Conservation (phyloP, 2,797 vertebrate genomes). For the Sitta carolinensis region DNA sequence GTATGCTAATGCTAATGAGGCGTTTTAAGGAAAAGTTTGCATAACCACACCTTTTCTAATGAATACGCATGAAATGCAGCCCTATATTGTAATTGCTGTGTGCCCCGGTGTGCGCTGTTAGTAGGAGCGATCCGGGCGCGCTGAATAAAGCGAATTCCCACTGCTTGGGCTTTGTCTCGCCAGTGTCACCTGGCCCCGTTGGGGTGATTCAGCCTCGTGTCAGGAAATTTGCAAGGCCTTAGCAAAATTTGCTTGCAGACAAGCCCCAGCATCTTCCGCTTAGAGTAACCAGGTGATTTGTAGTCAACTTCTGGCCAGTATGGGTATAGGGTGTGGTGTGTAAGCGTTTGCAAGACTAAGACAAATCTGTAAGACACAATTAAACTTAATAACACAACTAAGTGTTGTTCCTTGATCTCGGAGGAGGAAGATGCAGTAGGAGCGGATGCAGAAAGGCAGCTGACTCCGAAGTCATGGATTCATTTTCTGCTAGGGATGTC, state of each 20-base stretch:
- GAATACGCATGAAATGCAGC: too few species aligned
- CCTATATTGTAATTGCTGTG: too few species aligned
- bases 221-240: not conserved
- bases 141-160: not conserved
- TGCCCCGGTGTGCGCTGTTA: too few species aligned
- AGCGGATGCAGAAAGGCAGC: not conserved
- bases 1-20: too few species aligned
- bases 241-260: not conserved
- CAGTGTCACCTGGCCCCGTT: not conserved
- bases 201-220: not conserved
- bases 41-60: not conserved
- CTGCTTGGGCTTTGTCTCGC: not conserved
- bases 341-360: not conserved
- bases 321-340: accelerated
- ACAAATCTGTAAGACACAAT: not conserved
- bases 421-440: not conserved
- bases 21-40: not conserved
- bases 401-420: not conserved
- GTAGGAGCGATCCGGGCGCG: accelerated
- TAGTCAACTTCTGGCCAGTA: accelerated
- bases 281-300: not conserved
- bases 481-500: not conserved
- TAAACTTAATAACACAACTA: not conserved
- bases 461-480: not conserved
- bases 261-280: not conserved